A percentile compares a stretch with the other conserved stretches of the same genome.
Evolutionary conservation across 2,797 vertebrate species (phyloP).

Genomic region (Peromyscus aztecus): DNA sequence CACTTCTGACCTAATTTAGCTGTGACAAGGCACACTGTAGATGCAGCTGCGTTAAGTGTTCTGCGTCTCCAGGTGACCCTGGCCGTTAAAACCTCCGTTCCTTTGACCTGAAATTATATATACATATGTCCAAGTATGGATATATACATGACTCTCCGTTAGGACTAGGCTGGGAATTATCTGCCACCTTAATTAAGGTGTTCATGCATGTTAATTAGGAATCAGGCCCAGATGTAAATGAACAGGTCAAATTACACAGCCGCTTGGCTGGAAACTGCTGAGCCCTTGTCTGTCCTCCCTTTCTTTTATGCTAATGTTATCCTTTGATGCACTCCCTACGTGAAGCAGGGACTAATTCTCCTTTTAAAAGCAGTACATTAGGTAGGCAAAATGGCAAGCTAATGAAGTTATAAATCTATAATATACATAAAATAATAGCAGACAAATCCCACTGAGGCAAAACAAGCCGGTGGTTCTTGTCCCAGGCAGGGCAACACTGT

Average conservation of each 20-base stretch:
- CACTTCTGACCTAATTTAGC: conserved; percentile 72
- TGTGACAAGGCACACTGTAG: background rate
- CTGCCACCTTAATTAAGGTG: conserved; percentile 57
- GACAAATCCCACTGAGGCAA: background rate
- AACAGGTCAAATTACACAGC: background rate
- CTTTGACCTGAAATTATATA: conserved; percentile 4
- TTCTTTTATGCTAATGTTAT: conserved; percentile 31
- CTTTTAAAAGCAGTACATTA: conserved; percentile 59
- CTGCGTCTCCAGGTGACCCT: background rate
- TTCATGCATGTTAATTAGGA: conserved; percentile 58
- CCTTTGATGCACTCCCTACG: conserved; percentile 59
- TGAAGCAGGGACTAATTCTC: conserved; percentile 54
- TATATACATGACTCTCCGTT: background rate
- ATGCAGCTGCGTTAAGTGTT: background rate
- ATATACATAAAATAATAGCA: conserved; percentile 10
- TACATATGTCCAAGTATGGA: conserved; percentile 8
- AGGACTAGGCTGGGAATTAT: background rate
- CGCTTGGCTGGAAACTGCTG: background rate
- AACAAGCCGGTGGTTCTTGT: fast-evolving
- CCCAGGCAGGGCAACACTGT: background rate
- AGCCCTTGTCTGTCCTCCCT: background rate
- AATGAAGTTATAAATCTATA: conserved; percentile 54
- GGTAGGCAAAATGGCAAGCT: conserved; percentile 48
- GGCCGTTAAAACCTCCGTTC: background rate
- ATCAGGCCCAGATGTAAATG: background rate